Evolutionary conservation across 2,797 vertebrate species (phyloP).

Genomic region (Galaxias olidus): DNA sequence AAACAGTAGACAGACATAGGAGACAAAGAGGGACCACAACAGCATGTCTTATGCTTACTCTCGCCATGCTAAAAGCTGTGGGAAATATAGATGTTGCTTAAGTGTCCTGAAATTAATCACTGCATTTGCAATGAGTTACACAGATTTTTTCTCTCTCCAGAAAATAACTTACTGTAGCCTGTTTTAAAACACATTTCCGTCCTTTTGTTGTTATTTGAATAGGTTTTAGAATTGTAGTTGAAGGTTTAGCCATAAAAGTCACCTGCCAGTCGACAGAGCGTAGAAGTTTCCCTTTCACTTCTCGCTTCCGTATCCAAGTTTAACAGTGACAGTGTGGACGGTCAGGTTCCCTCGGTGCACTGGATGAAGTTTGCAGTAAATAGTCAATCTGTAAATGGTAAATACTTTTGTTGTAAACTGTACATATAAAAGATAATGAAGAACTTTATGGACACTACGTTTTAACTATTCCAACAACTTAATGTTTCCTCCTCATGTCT

Average conservation of each 20-base stretch:
- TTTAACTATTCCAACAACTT: constrained; percentile 51
- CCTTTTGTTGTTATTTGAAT: not conserved
- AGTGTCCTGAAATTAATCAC: too few species aligned
- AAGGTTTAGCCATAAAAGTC: not conserved
- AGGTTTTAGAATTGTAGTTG: constrained; percentile 1
- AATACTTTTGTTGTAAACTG: constrained; percentile 31
- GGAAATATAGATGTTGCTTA: too few species aligned
- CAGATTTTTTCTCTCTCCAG: too few species aligned
- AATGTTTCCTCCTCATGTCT: too few species aligned
- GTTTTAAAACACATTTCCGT: too few species aligned
- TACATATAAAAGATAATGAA: constrained; percentile 45
- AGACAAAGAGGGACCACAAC: too few species aligned
- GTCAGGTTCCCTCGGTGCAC: not conserved
- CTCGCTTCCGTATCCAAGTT: constrained; percentile 1
- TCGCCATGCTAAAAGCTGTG: too few species aligned
- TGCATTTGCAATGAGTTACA: too few species aligned
- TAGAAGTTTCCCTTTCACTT: constrained; percentile 7
- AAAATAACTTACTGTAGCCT: too few species aligned
- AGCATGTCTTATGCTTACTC: too few species aligned
- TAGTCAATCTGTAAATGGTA: constrained; percentile 35
- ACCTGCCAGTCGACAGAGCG: too few species aligned
- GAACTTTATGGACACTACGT: constrained; percentile 35
- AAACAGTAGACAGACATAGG: too few species aligned
- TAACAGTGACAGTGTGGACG: constrained; percentile 1
- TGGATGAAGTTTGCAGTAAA: constrained; percentile 38